Percentiles rank a stretch among this genome's conserved stretches.
Conservation (phyloP, 1,140 invertebrate species). For the Rhyzopertha dominica region DNA sequence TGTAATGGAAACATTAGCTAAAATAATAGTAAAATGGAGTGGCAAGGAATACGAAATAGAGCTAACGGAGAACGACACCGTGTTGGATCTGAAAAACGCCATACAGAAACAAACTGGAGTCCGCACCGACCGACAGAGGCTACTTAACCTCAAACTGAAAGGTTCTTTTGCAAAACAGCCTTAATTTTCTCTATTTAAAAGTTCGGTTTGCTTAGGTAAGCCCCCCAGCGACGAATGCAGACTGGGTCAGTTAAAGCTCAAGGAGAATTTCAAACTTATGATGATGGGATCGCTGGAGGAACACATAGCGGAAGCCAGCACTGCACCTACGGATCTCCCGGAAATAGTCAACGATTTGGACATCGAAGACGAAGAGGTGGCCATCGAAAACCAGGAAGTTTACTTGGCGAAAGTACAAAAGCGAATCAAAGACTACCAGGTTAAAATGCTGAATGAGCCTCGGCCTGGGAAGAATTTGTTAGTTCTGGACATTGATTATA, state of each 20-base stretch:
- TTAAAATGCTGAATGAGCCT: constrained; percentile 76
- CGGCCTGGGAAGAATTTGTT: constrained; percentile 82
- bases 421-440: constrained; percentile 79
- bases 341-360: constrained; percentile 85
- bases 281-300: constrained; percentile 95
- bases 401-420: constrained; percentile 76
- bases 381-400: constrained; percentile 66
- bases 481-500: constrained; percentile 96
- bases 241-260: constrained; percentile 67
- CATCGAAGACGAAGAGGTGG: constrained; percentile 82
- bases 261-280: constrained; percentile 90
- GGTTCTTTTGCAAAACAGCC: constrained; percentile 50
- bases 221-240: constrained; percentile 69
- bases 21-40: constrained; percentile 84
- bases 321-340: constrained; percentile 71
- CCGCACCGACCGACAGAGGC: constrained; percentile 82
- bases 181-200: background rate
- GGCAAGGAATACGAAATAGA: constrained; percentile 79
- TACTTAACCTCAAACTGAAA: constrained; percentile 88
- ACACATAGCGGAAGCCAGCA: constrained; percentile 76
- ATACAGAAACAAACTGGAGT: constrained; percentile 80
- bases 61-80: constrained; percentile 65
- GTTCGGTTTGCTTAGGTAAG: constrained; percentile 60
- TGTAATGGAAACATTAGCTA: constrained; percentile 23
- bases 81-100: constrained; percentile 70